Evolutionary conservation across 2,888 invertebrate species (phyloP).

Genomic region (Agrypnus murinus): DNA sequence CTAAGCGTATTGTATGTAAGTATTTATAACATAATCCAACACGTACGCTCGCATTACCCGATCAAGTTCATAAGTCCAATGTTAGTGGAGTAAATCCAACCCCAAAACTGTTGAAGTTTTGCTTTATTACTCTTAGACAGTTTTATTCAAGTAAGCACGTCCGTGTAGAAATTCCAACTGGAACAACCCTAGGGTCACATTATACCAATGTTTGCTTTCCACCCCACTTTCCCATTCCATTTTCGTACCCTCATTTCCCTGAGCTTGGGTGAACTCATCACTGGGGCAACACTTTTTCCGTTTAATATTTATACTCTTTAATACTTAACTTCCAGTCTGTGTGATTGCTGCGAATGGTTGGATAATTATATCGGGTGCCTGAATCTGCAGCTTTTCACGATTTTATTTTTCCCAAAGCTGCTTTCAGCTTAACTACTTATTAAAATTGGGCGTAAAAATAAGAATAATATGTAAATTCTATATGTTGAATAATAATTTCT

Average conservation of each 20-base stretch:
- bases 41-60: constrained; percentile 18
- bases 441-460: constrained; percentile 16
- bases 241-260: constrained; percentile 23
- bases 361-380: constrained; percentile 19
- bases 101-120: constrained; percentile 27
- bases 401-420: constrained; percentile 9
- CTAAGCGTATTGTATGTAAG: too few relatives aligned
- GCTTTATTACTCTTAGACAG: constrained; percentile 22
- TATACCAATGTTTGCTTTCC: constrained; percentile 39
- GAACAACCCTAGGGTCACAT: constrained; percentile 36
- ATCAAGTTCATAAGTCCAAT: constrained; percentile 19
- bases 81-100: constrained; percentile 22
- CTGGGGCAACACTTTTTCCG: constrained; percentile 41
- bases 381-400: constrained; percentile 19
- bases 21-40: neutral
- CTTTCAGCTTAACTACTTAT: constrained; percentile 19
- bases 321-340: constrained; percentile 29
- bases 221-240: constrained; percentile 34
- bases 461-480: constrained; percentile 2
- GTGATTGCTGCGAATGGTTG: constrained; percentile 19
- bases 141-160: constrained; percentile 34
- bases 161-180: constrained; percentile 36
- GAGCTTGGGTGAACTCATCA: constrained; percentile 34
- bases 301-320: constrained; percentile 51
- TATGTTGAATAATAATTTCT: too few relatives aligned